A percentile compares a stretch with the other conserved stretches of the same genome.
phyloP scores from a whole-genome alignment of 2,888 invertebrate species.

The Cepaea hortensis region DNA sequence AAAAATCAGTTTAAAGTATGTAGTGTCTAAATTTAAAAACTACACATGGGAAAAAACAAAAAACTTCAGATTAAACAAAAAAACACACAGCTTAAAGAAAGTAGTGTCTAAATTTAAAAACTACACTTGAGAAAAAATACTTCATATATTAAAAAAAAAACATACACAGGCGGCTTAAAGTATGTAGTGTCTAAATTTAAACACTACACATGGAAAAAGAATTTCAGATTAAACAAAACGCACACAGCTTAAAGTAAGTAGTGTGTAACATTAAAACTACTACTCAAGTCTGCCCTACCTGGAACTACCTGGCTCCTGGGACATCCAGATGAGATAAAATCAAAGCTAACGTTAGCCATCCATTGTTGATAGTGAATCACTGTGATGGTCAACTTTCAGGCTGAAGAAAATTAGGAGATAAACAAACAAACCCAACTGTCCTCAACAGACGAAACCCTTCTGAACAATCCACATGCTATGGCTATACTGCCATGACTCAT shows the following conservation, averaged over 20 bases:
- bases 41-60: no score
- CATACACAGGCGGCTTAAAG: no score
- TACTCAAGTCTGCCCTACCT: conserved; percentile 28
- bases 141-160: no score
- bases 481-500: conserved; percentile 8
- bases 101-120: no score
- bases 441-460: not conserved
- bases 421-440: not conserved
- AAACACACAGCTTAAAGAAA: no score
- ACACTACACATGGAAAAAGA: no score
- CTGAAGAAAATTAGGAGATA: not conserved
- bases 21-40: no score
- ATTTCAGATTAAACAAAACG: no score
- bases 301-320: conserved; percentile 39
- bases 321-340: conserved; percentile 41
- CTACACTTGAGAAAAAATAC: no score
- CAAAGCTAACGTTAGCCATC: conserved; percentile 35
- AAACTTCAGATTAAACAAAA: no score
- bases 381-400: not conserved
- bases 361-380: conserved; percentile 23
- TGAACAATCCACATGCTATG: not conserved
- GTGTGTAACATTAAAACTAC: not conserved
- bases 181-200: not conserved
- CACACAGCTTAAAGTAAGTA: no score
- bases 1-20: no score